Percentiles rank a stretch among this genome's conserved stretches.
These are phyloP conservation scores for Zaprionus gabonicus DNA, from an alignment of 1,140 invertebrate species.

Conservation along the genomic window DNA sequence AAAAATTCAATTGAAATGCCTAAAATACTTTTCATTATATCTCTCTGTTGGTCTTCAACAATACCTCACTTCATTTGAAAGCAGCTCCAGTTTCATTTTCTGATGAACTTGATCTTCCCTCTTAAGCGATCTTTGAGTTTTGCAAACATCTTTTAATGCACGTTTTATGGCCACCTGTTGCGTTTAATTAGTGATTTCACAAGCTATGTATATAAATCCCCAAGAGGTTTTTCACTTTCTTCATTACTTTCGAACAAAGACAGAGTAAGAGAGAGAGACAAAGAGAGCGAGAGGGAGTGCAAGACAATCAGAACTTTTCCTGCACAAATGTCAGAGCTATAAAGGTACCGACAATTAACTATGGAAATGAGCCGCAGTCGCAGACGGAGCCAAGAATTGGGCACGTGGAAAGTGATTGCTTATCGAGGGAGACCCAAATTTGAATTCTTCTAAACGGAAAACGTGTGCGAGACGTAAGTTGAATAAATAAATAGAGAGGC, in stretches of 20 bases:
- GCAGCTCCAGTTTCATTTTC: background rate
- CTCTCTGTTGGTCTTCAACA: background rate
- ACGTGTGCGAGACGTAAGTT: constrained; percentile 3
- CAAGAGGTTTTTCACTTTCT: constrained; percentile 43
- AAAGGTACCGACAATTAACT: constrained; percentile 53
- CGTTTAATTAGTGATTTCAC: constrained; percentile 26
- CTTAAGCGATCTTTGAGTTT: background rate
- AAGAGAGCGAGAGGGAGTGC: background rate
- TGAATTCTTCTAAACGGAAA: constrained; percentile 24
- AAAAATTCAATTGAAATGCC: background rate
- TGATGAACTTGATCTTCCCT: constrained; percentile 21
- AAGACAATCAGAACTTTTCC: constrained; percentile 11
- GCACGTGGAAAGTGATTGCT: constrained; percentile 73
- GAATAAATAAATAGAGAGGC: constrained; percentile 13
- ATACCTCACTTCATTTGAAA: background rate
- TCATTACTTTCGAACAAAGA: constrained; percentile 26
- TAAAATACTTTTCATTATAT: background rate
- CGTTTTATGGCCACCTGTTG: background rate
- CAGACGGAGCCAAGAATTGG: constrained; percentile 42
- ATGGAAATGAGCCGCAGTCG: constrained; percentile 60
- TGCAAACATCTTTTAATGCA: constrained; percentile 9
- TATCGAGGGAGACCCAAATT: constrained; percentile 50
- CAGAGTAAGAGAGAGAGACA: background rate
- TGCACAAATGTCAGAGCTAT: constrained; percentile 38
- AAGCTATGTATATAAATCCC: background rate